Evolutionary conservation across 2,113 vertebrate species (phyloP), one percentile per base, ranked within the genome.

Genomic region (Sciurus niger): DNA sequence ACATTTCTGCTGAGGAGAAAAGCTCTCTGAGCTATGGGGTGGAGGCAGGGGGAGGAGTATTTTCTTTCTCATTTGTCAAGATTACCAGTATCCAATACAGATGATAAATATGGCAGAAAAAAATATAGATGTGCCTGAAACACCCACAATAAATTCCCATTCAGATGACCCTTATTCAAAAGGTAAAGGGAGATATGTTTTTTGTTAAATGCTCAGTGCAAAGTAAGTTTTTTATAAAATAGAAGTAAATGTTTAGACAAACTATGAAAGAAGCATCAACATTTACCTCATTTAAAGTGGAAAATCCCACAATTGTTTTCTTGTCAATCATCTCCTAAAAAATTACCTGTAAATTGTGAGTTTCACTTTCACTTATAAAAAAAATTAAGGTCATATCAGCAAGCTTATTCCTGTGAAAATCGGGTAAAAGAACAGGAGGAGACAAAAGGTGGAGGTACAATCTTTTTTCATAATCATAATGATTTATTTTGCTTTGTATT

Each of bases 151-250:
- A 83, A 48, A 32, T 95, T 96, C 86, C 63, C 70, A 73, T 37
- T 74, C 55, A 82, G 8, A 86, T 48, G 11, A 51, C 48, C 18
- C 8, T 80, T 77, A 32, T n/a, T 93, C 22, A 30, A 65, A 53
- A 93, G 82, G 76, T 48, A 79, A 96, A 90, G 37, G 43, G 37
- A 74, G 93, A 93, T 55, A 40, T 0, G 28, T 68, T 60, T 96
- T 89, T 96, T 93, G 32, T 83, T n/a, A 77, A 78, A 89, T n/a
- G 68, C 78, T 78, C n/a, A 94, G 86, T 63, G 60, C 3, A 53
- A 40, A 3, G 34, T 17, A 55, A 43, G 68, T 83, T 32, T 83
- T 95, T 80, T 92, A 9, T 30, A 73, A 91, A 84, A 51, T 24
- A n/a, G 7, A 89, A 72, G 51, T 10, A 78, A 37, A 34, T 82